These are phyloP conservation scores for Ornithoptera priamus DNA, from an alignment of 2,888 invertebrate species.

Conservation along the genomic window DNA sequence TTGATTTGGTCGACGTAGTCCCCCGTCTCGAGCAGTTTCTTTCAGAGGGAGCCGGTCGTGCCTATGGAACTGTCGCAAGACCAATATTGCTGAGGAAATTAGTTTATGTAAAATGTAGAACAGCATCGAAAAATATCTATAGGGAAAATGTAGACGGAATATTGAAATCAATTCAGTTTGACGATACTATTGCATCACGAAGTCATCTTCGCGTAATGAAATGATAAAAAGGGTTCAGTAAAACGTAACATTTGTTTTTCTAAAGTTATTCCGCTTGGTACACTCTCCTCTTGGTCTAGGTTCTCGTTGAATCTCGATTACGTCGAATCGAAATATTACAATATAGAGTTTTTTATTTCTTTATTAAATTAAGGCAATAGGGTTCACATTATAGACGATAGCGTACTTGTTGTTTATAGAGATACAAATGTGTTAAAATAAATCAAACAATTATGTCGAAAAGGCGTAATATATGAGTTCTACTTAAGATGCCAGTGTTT, in stretches of 20 bases:
- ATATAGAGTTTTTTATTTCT: too few relatives aligned
- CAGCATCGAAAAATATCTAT: constrained; percentile 72
- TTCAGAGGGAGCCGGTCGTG: constrained; percentile 69
- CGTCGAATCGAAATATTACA: too few relatives aligned
- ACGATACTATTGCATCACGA: constrained; percentile 34
- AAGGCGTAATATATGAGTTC: neutral
- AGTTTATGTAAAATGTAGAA: constrained; percentile 80
- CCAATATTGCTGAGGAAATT: constrained; percentile 80
- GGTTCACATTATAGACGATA: too few relatives aligned
- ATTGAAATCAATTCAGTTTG: constrained; percentile 45
- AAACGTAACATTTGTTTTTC: neutral
- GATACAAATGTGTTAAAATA: too few relatives aligned
- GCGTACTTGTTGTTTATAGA: too few relatives aligned
- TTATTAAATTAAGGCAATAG: too few relatives aligned
- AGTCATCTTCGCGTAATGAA: constrained; percentile 35
- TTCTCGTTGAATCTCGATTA: too few relatives aligned
- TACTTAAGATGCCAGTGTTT: neutral
- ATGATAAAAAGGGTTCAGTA: constrained; percentile 12
- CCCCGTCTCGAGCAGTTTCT: constrained; percentile 66
- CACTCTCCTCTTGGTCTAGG: too few relatives aligned
- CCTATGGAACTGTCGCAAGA: constrained; percentile 76
- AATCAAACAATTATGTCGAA: too few relatives aligned
- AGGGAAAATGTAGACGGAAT: constrained; percentile 69
- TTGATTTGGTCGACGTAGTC: constrained; percentile 72
- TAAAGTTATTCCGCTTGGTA: neutral